A percentile compares a stretch with the other conserved stretches of the same genome.
These are phyloP conservation scores for Heliocidaris tuberculata DNA, from an alignment of 35 echinoderm and acorn worm species.

Conservation along the genomic window DNA sequence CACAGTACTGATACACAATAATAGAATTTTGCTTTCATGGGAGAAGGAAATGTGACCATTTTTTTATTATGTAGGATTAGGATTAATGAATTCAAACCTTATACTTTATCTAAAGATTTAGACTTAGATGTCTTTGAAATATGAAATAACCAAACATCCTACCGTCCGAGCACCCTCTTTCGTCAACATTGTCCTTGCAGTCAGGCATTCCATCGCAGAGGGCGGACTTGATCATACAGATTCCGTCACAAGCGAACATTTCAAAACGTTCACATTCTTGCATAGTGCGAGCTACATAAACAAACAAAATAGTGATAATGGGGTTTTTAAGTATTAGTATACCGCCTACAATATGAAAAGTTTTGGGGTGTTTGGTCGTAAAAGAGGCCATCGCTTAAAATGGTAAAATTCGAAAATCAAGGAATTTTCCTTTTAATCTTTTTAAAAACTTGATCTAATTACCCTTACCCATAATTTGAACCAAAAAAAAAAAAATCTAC, in stretches of 20 bases:
- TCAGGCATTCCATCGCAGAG: conserved; percentile 64
- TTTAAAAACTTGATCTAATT: too few species aligned
- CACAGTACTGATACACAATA: too few species aligned
- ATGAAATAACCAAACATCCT: background rate
- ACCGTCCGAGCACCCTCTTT: conserved; percentile 62
- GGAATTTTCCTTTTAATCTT: too few species aligned
- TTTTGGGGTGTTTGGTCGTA: background rate
- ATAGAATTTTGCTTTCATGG: too few species aligned
- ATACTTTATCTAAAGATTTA: background rate
- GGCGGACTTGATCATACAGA: conserved; percentile 60
- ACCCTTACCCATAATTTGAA: too few species aligned
- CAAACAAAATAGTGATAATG: background rate
- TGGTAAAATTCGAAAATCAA: too few species aligned
- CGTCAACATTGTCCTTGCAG: conserved; percentile 59
- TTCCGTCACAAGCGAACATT: conserved; percentile 79
- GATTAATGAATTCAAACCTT: background rate
- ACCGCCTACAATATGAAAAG: background rate
- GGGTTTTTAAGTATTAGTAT: background rate
- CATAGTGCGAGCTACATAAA: conserved; percentile 52
- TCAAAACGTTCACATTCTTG: conserved; percentile 57
- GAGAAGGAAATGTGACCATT: too few species aligned
- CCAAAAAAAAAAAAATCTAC: too few species aligned
- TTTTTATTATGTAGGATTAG: background rate
- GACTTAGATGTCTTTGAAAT: too few species aligned
- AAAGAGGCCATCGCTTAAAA: background rate